Conservation (phyloP, 2,888 invertebrate genomes). For the Phengaris arion region DNA sequence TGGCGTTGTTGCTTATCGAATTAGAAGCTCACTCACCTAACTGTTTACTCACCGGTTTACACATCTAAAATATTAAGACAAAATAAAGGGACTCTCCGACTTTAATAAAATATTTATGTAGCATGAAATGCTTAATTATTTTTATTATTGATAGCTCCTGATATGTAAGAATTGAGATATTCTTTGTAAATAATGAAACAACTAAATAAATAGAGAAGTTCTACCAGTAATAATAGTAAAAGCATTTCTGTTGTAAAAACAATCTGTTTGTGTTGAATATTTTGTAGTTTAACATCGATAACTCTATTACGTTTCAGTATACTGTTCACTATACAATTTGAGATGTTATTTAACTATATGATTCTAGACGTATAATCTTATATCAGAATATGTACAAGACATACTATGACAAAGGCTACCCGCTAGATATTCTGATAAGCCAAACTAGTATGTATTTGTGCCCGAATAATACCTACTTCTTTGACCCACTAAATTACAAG, state of each 20-base stretch:
- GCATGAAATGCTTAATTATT: neutral
- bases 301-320: neutral
- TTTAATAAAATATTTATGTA: neutral
- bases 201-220: neutral
- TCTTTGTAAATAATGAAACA: neutral
- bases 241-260: neutral
- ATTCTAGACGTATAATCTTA: slow-evolving; percentile 17
- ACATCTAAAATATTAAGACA: neutral
- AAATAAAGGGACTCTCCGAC: neutral
- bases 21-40: slow-evolving; percentile 1
- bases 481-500: neutral
- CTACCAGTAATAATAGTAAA: neutral
- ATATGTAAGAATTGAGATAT: no score
- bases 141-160: neutral
- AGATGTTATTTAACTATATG: neutral
- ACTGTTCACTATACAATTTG: neutral
- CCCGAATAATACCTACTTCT: slow-evolving; percentile 10
- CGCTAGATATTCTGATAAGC: slow-evolving; percentile 39
- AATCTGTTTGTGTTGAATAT: neutral
- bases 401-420: slow-evolving; percentile 9
- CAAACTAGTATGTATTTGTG: neutral
- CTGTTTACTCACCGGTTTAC: no score
- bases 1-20: slow-evolving; percentile 13
- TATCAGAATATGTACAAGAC: neutral
- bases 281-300: neutral